Evolutionary conservation across 2,797 vertebrate genomes (phyloP), one percentile per base, ranked within the genome.

Genomic region (Artibeus jamaicensis): DNA sequence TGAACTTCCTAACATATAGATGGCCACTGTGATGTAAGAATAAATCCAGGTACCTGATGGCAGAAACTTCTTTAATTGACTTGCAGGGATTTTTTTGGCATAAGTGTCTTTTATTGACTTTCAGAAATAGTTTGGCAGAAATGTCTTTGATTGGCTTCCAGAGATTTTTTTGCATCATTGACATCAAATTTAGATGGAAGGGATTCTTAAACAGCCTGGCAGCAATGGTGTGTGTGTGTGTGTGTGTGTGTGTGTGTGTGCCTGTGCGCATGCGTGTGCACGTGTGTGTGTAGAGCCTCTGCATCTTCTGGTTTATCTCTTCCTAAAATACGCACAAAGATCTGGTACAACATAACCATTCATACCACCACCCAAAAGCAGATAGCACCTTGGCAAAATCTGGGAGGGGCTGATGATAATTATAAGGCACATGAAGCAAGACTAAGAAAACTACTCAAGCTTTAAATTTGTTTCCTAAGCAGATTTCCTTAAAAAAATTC

Each of bases 131-230:
- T 77, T 77, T 76, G 73, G 73, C 73, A 76, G 29, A 76, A 76
- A 32, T 46, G 44, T 83, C 32, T 83, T 83, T 83, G 81, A 83
- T 88, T 34, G 48, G 22, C 79, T 85, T 94, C 22, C n/a, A 50
- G 81, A 74, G 29, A 29, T 81, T 86, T 84, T 73, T 73, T 79
- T 79, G 19, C 68, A 82, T 86, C 73, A 88, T 55, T 91, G 71
- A 91, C 42, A 86, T 81, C n/a, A 93, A 93, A 93, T 84, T 96
- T 82, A 89, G 74, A 87, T 84, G 39, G 87, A 94, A 77, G 83
- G 44, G 39, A 79, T 84, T 79, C 57, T 86, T 95, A 68, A 92
- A 88, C 19, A 9, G 34, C 12, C 16, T 92, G 71, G 67, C 15
- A 76, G 34, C 34, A 81, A 21, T 71, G n/a, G 8, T 50, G 39